These are phyloP conservation scores for Dusona sp. DNA, from an alignment of 2,888 invertebrate species.

Conservation along the genomic window DNA sequence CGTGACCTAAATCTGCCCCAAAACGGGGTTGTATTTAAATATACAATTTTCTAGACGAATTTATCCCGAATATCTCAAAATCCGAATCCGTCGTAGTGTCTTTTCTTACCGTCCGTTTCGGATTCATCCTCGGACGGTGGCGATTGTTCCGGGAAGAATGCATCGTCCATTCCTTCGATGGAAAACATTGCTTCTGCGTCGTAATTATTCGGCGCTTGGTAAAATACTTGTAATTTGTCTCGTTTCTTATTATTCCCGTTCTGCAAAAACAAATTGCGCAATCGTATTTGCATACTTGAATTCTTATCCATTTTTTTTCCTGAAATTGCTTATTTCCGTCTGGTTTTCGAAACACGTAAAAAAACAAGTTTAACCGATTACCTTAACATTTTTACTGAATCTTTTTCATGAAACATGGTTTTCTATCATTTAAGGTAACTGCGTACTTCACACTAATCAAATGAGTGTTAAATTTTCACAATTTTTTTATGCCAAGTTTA, in stretches of 20 bases:
- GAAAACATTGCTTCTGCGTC: constrained; percentile 92
- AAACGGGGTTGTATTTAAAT: not conserved
- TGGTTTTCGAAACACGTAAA: not conserved
- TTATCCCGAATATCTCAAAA: not conserved
- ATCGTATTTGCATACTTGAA: not conserved
- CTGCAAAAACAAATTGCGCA: constrained; percentile 69
- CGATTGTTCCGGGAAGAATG: constrained; percentile 77
- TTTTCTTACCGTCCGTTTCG: constrained; percentile 90
- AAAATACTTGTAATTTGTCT: constrained; percentile 69
- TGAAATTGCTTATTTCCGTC: not conserved
- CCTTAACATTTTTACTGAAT: not conserved
- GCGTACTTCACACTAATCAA: too few species aligned
- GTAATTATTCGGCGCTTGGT: constrained; percentile 79
- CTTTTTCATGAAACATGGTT: not conserved
- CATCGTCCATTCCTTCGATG: constrained; percentile 90
- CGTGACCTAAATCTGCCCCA: constrained; percentile 85
- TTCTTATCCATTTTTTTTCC: not conserved
- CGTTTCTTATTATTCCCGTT: constrained; percentile 75
- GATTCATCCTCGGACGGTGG: constrained; percentile 86
- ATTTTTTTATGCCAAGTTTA: too few species aligned
- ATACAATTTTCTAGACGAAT: not conserved
- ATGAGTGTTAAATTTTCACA: too few species aligned
- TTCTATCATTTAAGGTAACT: not conserved
- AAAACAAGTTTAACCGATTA: not conserved
- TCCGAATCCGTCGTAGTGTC: not conserved